These are phyloP conservation scores for Eustalomyia histrio DNA, from an alignment of 2,888 invertebrate genomes.

Conservation along the genomic window DNA sequence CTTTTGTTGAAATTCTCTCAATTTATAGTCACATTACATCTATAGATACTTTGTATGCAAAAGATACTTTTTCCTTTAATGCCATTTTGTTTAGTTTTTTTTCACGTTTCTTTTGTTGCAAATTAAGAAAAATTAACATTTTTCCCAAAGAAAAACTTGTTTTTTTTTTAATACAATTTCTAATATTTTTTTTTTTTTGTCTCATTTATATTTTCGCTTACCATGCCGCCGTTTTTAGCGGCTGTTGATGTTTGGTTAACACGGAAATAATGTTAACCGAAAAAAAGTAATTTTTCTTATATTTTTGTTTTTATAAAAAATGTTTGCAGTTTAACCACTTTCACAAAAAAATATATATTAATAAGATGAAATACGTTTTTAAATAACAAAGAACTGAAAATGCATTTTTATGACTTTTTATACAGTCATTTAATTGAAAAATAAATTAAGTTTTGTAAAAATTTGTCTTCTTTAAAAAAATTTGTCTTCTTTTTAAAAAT, in stretches of 20 bases:
- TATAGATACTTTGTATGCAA: too few species aligned
- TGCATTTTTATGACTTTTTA: background rate
- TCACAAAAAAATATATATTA: constrained; percentile 43
- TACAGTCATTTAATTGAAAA: background rate
- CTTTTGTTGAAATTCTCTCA: too few species aligned
- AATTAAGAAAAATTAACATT: constrained; percentile 51
- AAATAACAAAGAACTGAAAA: background rate
- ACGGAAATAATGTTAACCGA: constrained; percentile 53
- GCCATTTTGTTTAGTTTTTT: background rate
- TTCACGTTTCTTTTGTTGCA: constrained; percentile 8
- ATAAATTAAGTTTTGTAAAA: too few species aligned
- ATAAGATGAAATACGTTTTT: constrained; percentile 13
- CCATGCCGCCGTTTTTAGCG: background rate
- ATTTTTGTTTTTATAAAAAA: constrained; percentile 37
- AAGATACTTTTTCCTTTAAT: background rate
- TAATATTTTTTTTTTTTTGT: constrained; percentile 23
- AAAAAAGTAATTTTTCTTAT: constrained; percentile 42
- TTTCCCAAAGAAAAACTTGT: constrained; percentile 46
- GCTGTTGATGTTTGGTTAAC: constrained; percentile 52
- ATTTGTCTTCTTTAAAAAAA: too few species aligned
- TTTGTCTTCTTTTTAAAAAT: too few species aligned
- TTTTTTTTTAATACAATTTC: constrained; percentile 49
- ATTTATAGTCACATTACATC: too few species aligned
- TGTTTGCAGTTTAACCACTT: constrained; percentile 56
- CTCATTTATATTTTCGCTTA: constrained; percentile 18